phyloP scores from a whole-genome alignment of 2,888 invertebrate genomes.

The Macrophya annulata region DNA sequence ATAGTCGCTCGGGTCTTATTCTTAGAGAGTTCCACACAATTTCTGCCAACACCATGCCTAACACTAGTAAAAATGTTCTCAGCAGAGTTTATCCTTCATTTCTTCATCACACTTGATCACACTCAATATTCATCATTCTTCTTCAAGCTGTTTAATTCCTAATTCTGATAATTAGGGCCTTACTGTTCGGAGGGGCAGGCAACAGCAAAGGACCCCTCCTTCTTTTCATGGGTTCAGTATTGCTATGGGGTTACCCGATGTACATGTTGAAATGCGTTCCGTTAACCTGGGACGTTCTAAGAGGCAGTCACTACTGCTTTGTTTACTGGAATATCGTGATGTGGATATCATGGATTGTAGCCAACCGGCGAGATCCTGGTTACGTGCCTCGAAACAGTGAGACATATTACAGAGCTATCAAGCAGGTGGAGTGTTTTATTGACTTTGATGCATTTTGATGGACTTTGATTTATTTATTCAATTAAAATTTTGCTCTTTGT shows the following conservation, averaged over 20 bases:
- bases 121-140: constrained; percentile 44
- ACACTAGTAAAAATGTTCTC: not conserved
- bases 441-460: not conserved
- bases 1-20: not conserved
- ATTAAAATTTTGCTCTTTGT: not conserved
- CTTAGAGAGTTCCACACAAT: not conserved
- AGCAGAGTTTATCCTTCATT: not conserved
- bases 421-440: constrained; percentile 82
- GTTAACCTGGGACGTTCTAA: constrained; percentile 93
- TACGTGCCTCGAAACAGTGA: constrained; percentile 95
- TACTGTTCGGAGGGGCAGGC: constrained; percentile 94
- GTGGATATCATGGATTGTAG: constrained; percentile 96
- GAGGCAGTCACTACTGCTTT: constrained; percentile 94
- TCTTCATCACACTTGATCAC: not conserved
- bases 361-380: constrained; percentile 91
- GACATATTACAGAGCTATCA: constrained; percentile 93
- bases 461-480: not conserved
- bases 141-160: constrained; percentile 56
- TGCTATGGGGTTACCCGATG: constrained; percentile 97
- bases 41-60: not conserved
- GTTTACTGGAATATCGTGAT: constrained; percentile 95
- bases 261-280: constrained; percentile 95
- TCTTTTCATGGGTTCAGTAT: constrained; percentile 91
- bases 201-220: constrained; percentile 94
- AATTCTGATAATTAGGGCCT: constrained; percentile 82